Evolutionary conservation across 2,113 vertebrate species (phyloP).

Genomic region (Paramisgurnus dabryanus): DNA sequence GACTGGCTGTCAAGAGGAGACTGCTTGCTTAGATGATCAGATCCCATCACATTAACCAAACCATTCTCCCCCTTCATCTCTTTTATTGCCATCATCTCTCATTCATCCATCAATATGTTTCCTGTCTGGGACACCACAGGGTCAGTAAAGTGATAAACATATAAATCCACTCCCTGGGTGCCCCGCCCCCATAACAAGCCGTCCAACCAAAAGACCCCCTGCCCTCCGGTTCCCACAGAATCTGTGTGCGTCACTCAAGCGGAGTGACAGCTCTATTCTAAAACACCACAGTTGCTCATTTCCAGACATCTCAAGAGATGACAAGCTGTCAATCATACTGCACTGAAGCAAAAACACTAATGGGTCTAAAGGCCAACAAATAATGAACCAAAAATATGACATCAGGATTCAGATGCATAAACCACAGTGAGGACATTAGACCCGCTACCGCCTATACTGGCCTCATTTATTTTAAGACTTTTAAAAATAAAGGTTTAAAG

Average conservation of each 20-base stretch:
- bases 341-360: slow-evolving; percentile 3
- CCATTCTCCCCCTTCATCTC: background rate
- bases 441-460: background rate
- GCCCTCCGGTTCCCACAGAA: slow-evolving; percentile 67
- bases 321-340: slow-evolving; percentile 21
- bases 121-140: slow-evolving; percentile 63
- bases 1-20: slow-evolving; percentile 8
- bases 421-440: too few relatives aligned
- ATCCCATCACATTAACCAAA: slow-evolving; percentile 23
- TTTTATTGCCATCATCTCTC: slow-evolving; percentile 70
- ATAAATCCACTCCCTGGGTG: slow-evolving; percentile 69
- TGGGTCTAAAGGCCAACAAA: background rate
- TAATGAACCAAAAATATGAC: background rate
- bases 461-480: background rate
- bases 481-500: too few relatives aligned
- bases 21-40: slow-evolving; percentile 1
- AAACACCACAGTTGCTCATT: slow-evolving; percentile 40
- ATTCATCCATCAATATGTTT: slow-evolving; percentile 69
- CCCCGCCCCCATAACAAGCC: slow-evolving; percentile 30
- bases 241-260: slow-evolving; percentile 63
- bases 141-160: slow-evolving; percentile 70
- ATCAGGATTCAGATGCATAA: background rate
- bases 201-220: slow-evolving; percentile 20
- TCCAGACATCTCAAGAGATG: slow-evolving; percentile 6
- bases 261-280: slow-evolving; percentile 63